Conservation (phyloP, 2,888 invertebrate species). For the Spatulosminthurus flaviceps region DNA sequence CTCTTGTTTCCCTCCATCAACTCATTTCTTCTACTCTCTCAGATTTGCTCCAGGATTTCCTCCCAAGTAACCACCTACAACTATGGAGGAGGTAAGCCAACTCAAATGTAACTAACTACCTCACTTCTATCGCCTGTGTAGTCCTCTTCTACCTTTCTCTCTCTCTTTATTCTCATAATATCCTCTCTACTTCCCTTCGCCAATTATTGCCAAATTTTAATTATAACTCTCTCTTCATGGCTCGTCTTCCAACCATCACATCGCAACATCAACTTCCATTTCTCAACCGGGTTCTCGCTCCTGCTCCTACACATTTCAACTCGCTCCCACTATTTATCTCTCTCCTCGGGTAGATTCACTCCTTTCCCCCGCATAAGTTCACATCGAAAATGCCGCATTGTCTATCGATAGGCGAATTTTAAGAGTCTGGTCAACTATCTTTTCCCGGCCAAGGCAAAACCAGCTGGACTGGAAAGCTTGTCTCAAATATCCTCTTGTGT, state of each 20-base stretch:
- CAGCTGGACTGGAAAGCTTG: no score
- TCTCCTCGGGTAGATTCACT: background rate
- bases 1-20: background rate
- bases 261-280: background rate
- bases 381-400: background rate
- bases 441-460: no score
- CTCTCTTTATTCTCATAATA: no score
- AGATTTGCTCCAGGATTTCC: background rate
- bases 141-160: background rate
- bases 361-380: no score
- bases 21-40: conserved; percentile 4
- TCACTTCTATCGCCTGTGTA: background rate
- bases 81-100: conserved; percentile 6
- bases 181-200: background rate
- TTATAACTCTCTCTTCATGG: background rate
- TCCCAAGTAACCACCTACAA: background rate
- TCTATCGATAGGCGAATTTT: no score
- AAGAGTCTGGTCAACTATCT: no score
- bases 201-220: background rate
- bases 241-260: background rate
- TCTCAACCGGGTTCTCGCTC: background rate
- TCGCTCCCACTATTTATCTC: background rate
- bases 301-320: background rate
- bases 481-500: no score
- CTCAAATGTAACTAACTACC: background rate